phyloP scores from a whole-genome alignment of 1,140 invertebrate species.

The Chrysomallon squamiferum region DNA sequence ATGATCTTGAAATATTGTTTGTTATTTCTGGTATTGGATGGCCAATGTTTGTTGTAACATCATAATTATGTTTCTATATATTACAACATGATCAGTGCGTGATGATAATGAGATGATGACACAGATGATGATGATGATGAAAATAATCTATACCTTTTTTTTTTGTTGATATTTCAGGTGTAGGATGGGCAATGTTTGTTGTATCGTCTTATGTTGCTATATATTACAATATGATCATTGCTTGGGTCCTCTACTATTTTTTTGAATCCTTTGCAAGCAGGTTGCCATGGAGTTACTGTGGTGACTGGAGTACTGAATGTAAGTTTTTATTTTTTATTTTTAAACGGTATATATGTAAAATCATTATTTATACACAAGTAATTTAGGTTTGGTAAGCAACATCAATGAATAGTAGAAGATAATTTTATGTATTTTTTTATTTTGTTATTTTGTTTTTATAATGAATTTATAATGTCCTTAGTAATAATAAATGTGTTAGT shows the following conservation, averaged over 20 bases:
- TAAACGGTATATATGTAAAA: too few relatives aligned
- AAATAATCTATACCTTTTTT: neutral
- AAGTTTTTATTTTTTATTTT: conserved; percentile 10
- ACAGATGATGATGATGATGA: neutral
- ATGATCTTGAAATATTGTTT: too few relatives aligned
- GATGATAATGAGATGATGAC: conserved; percentile 65
- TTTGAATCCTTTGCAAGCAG: conserved; percentile 65
- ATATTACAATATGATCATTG: conserved; percentile 98
- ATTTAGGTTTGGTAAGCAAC: too few relatives aligned
- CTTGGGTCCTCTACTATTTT: conserved; percentile 95
- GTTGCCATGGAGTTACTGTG: conserved; percentile 95
- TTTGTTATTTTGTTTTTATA: too few relatives aligned
- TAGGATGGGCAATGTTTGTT: conserved; percentile 95
- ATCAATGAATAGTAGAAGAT: too few relatives aligned
- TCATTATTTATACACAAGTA: too few relatives aligned
- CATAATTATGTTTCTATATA: conserved; percentile 92
- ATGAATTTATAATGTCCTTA: too few relatives aligned
- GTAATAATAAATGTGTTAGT: too few relatives aligned
- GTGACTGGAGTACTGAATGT: conserved; percentile 86
- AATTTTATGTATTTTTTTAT: too few relatives aligned
- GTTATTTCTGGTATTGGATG: conserved; percentile 71
- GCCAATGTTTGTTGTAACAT: conserved; percentile 91
- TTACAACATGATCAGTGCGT: conserved; percentile 98
- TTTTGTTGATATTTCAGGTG: conserved; percentile 72
- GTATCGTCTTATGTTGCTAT: conserved; percentile 97